Base-by-base conservation (phyloP, 2,888 invertebrate genomes). In the Zygogramma bicolorata region DNA sequence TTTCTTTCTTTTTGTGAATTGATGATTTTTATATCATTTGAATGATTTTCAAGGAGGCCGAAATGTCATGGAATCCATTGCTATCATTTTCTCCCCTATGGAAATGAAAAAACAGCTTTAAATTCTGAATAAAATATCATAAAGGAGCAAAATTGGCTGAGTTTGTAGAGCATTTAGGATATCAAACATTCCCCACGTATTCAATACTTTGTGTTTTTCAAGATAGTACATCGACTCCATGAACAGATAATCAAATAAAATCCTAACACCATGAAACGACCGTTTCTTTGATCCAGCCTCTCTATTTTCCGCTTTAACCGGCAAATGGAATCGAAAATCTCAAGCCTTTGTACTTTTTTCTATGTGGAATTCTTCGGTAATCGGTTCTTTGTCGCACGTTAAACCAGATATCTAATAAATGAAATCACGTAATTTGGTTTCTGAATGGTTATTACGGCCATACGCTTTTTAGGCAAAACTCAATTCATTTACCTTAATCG, bases 361-460 rank as follows among this genome's bases (percentile, higher is more conserved):
- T 8, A 10, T 25, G 53, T 53, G 25, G 53, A 62, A 42, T 62
- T 3, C 20, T 8, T 22, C 62, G 13, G 42, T 40, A 40, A 62
- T 40, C 3, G 62, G 13, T 62, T 42, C 42, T 62, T 62, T 62
- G 62, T 62, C 62, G 42, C 38, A 25, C 42, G 10, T 22, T 25
- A 22, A 42, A 62, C 62, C 40, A 38, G 25, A 62, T 57, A 65
- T 71, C 63, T 58, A 71, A 71, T 58, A 62, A 62, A 74, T 72
- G 66, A 63, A 65, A 71, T 71, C 71, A 71, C 71, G 71, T 71
- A 71, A 71, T 68, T 27, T 67, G 63, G 67, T 62, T 71, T 38
- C 20, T 61, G 53, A 62, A 71, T 62, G 67, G 67, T 59, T 27
- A 62, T 71, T 68, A 71, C 60, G 40, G 29, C 53, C 53, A 22